Conservation (phyloP, 1,140 invertebrate genomes). For the Metaphire vulgaris region DNA sequence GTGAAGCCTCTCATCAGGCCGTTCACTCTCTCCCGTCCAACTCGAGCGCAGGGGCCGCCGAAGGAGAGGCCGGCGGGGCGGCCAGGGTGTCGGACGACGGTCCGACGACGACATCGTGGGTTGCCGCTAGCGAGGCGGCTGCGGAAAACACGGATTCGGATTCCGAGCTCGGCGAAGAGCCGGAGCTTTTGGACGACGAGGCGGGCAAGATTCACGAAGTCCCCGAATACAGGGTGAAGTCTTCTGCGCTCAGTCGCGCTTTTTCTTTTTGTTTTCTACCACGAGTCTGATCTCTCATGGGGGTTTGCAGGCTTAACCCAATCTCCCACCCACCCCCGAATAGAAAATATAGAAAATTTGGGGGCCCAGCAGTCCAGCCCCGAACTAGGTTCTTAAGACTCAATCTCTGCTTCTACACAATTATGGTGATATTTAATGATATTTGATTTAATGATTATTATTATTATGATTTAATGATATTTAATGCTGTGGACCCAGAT, state of each 20-base stretch:
- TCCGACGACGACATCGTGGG: background rate
- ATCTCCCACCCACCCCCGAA: too few relatives aligned
- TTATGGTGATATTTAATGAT: too few relatives aligned
- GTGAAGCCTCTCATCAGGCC: background rate
- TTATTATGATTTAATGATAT: too few relatives aligned
- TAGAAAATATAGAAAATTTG: too few relatives aligned
- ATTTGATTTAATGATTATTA: too few relatives aligned
- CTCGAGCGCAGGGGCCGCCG: background rate
- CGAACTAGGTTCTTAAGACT: too few relatives aligned
- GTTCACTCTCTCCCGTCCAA: background rate
- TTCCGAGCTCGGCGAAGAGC: constrained; percentile 61
- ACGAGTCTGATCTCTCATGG: background rate
- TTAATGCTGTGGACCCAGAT: too few relatives aligned
- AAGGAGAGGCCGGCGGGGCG: background rate
- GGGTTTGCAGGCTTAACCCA: background rate
- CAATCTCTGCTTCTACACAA: too few relatives aligned
- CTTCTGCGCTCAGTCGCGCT: background rate
- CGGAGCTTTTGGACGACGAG: constrained; percentile 23
- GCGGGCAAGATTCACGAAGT: background rate
- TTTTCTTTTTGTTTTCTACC: too few relatives aligned
- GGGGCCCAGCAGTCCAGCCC: too few relatives aligned
- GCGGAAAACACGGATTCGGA: constrained; percentile 57
- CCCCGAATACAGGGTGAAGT: background rate
- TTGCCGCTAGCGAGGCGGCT: background rate
- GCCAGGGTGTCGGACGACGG: background rate